Percentiles rank a stretch among this genome's conserved stretches.
Evolutionary conservation across 2,797 vertebrate species (phyloP).

Genomic region (Erpetoichthys calabaricus): DNA sequence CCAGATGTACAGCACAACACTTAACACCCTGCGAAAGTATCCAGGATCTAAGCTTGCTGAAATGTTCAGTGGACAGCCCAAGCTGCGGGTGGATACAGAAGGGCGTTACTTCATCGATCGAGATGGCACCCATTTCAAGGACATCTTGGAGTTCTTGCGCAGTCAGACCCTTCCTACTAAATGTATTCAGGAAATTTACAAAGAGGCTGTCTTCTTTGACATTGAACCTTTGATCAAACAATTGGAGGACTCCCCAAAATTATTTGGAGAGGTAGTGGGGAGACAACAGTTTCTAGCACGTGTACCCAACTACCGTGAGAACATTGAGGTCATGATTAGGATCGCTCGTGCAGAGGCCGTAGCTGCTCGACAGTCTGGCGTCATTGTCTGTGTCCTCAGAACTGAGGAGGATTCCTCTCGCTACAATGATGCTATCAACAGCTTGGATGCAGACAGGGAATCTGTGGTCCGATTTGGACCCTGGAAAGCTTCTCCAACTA

Average conservation of each 20-base stretch:
- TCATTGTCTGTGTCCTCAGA: slow-evolving; percentile 61
- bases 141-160: slow-evolving; percentile 72
- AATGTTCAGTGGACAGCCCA: slow-evolving; percentile 46
- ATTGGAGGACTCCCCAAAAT: slow-evolving; percentile 63
- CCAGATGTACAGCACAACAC: slow-evolving; percentile 58
- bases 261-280: slow-evolving; percentile 75
- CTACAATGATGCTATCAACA: slow-evolving; percentile 47
- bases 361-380: slow-evolving; percentile 49
- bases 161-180: slow-evolving; percentile 52
- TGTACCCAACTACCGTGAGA: slow-evolving; percentile 73
- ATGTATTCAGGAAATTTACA: slow-evolving; percentile 60
- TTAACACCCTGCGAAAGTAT: slow-evolving; percentile 62
- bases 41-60: slow-evolving; percentile 64
- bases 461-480: slow-evolving; percentile 82
- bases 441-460: slow-evolving; percentile 56
- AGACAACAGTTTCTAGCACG: slow-evolving; percentile 73
- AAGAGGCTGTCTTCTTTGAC: slow-evolving; percentile 68
- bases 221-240: slow-evolving; percentile 66
- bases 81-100: slow-evolving; percentile 39
- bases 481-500: slow-evolving; percentile 54
- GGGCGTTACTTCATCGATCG: slow-evolving; percentile 77
- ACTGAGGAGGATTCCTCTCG: slow-evolving; percentile 51
- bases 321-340: slow-evolving; percentile 78
- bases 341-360: slow-evolving; percentile 74
- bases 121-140: slow-evolving; percentile 62